A percentile compares a stretch with the other conserved stretches of the same genome.
These are phyloP conservation scores for Trachymyrmex cornetzi DNA, from an alignment of 1,140 invertebrate species.

Conservation along the genomic window DNA sequence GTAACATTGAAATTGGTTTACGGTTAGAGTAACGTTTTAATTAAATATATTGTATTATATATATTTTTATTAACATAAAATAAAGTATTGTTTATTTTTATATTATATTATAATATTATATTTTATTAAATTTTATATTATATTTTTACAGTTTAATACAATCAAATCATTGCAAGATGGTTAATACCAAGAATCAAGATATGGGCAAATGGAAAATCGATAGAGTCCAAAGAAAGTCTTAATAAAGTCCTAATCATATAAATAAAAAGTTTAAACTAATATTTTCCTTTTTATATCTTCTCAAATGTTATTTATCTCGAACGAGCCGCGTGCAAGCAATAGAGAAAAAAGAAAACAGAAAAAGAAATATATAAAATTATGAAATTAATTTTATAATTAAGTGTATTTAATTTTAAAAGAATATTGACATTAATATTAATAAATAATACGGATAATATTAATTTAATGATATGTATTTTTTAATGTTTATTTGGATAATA, in stretches of 20 bases:
- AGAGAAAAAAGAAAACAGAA: neutral
- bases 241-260: neutral
- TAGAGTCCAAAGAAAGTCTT: neutral
- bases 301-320: neutral
- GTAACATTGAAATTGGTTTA: neutral
- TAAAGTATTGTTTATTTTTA: neutral
- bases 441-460: constrained; percentile 12
- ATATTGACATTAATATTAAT: neutral
- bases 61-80: neutral
- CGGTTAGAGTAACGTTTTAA: neutral
- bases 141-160: neutral
- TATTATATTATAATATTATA: neutral
- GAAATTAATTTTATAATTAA: neutral
- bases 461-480: neutral
- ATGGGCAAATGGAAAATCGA: neutral
- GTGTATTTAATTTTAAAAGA: neutral
- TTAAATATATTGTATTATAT: too few species aligned
- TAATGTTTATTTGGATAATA: neutral
- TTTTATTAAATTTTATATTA: neutral
- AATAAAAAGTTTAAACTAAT: constrained; percentile 7
- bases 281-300: neutral
- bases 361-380: neutral
- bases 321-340: neutral
- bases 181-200: too few species aligned
- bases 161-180: neutral